phyloP scores from a whole-genome alignment of 2,113 vertebrate genomes.

The Takifugu bimaculatus region DNA sequence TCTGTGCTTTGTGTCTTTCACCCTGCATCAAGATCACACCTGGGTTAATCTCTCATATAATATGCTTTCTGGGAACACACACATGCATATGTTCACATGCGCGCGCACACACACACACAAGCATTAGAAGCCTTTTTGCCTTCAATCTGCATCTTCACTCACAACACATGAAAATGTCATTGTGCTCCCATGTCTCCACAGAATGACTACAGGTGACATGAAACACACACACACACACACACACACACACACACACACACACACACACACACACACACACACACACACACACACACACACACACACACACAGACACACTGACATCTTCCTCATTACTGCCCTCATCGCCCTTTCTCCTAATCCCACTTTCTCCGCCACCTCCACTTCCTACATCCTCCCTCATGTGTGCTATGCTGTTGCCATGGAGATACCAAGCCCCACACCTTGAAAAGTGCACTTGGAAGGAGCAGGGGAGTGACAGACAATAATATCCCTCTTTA shows the following conservation, averaged over 20 bases:
- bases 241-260: slow-evolving; percentile 11
- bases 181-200: slow-evolving; percentile 41
- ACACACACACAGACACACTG: slow-evolving; percentile 10
- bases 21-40: slow-evolving; percentile 48
- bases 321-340: background rate
- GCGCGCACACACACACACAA: slow-evolving; percentile 22
- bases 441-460: slow-evolving; percentile 77
- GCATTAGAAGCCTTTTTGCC: background rate
- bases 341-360: slow-evolving; percentile 7
- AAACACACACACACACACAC: slow-evolving; percentile 10
- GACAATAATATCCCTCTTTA: slow-evolving; percentile 68
- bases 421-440: slow-evolving; percentile 80
- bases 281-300: slow-evolving; percentile 2
- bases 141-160: slow-evolving; percentile 5
- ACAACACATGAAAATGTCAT: slow-evolving; percentile 45
- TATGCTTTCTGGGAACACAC: slow-evolving; percentile 19
- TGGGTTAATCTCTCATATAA: slow-evolving; percentile 33
- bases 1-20: slow-evolving; percentile 38
- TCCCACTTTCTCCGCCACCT: slow-evolving; percentile 11
- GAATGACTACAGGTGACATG: slow-evolving; percentile 28
- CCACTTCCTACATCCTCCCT: slow-evolving; percentile 36
- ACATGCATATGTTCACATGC: slow-evolving; percentile 4
- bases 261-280: background rate
- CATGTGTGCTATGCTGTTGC: slow-evolving; percentile 69
- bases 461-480: slow-evolving; percentile 60